A percentile compares a stretch with the other conserved stretches of the same genome.
phyloP scores from a whole-genome alignment of 2,888 invertebrate genomes.

The Allolobophora icterica region DNA sequence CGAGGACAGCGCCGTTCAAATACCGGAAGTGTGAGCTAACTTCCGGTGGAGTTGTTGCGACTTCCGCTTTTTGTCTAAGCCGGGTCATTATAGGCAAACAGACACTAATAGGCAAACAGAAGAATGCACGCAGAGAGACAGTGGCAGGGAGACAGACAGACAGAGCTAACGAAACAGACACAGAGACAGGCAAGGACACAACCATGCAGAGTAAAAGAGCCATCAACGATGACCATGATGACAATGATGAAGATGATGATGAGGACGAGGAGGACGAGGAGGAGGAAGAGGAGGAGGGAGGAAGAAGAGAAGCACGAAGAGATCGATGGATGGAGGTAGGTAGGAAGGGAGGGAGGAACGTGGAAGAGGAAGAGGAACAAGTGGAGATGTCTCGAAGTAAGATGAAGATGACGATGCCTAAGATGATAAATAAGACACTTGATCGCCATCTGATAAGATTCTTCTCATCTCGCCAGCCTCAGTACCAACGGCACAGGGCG shows the following conservation, averaged over 20 bases:
- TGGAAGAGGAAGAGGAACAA: neutral
- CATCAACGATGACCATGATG: neutral
- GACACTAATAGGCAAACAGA: slow-evolving; percentile 17
- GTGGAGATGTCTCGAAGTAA: slow-evolving; percentile 1
- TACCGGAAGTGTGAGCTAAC: slow-evolving; percentile 5
- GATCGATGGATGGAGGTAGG: too few relatives aligned
- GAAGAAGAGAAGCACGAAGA: too few relatives aligned
- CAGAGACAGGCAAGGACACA: neutral
- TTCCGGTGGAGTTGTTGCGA: neutral
- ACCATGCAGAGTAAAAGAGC: neutral
- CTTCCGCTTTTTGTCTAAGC: neutral
- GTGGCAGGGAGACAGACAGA: neutral
- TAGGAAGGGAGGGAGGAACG: neutral
- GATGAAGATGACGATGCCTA: slow-evolving; percentile 9
- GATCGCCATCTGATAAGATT: slow-evolving; percentile 10
- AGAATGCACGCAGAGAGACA: neutral
- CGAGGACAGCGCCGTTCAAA: neutral
- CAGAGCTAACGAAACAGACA: neutral
- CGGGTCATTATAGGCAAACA: slow-evolving; percentile 3
- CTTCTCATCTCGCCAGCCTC: slow-evolving; percentile 6
- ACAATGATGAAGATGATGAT: neutral
- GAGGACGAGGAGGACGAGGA: neutral
- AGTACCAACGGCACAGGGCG: slow-evolving; percentile 1
- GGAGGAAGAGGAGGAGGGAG: too few relatives aligned
- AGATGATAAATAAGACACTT: slow-evolving; percentile 12